Evolutionary conservation across 2,888 invertebrate genomes (phyloP), one percentile per base, ranked within the genome.

Genomic region (Drosophila ezoana): DNA sequence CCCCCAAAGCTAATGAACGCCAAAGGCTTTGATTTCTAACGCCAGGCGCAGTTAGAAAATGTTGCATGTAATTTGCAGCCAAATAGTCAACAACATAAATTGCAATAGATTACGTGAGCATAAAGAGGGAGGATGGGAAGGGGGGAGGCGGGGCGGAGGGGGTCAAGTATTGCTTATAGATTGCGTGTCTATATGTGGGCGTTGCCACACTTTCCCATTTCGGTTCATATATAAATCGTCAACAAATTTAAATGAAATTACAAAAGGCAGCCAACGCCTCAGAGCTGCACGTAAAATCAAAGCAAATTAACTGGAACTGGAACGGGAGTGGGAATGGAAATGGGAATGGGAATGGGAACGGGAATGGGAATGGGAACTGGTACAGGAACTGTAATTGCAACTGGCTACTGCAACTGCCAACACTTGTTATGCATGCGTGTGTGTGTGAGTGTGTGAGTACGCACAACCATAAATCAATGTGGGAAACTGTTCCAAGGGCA

Each of bases 1-100:
- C 90, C 90, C 90, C 90, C 85, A 85, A 81, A 90, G 90, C 90
- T 90, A 90, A 90, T 90, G 90, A 90, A 90, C 82, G 90, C 90
- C 90, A 77, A 76, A 79, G 82, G 90, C 90, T 76, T 85, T 81
- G 85, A 87, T 85, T 83, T 80, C 88, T 84, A 84, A 86, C 78
- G 80, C 86, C 76, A 78, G 65, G 65, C 78, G 70, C 73, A 72
- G 70, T 68, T 76, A 66, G 68, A 70, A 76, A 59, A 72, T 79
- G 81, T 87, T 77, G 84, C 83, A 83, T 87, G 83, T 87, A 83
- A 83, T 83, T 83, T 83, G 83, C 77, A 63, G 77, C 54, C 79
- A 83, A 87, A 83, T 87, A 83, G 87, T 83, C 87, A 83, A 83
- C 83, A 83, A 79, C 83, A 83, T 83, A 83, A 83, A 83, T 87